Percentiles rank a stretch among this genome's conserved stretches.
phyloP scores from a whole-genome alignment of 2,888 invertebrate species.

The Reticulitermes lucifugus region DNA sequence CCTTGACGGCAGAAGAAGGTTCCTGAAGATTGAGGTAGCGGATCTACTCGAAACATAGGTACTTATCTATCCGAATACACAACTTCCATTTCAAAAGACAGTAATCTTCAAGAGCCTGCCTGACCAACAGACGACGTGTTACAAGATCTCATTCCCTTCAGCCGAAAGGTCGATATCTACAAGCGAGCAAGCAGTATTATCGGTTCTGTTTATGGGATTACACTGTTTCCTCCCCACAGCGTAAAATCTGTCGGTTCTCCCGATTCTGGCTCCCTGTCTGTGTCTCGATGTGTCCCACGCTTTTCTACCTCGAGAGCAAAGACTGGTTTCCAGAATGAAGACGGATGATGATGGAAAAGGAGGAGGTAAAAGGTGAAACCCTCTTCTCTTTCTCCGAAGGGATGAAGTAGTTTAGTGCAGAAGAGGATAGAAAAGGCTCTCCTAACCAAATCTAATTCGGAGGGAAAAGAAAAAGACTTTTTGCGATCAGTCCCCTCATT shows the following conservation, averaged over 20 bases:
- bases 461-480: slow-evolving; percentile 5
- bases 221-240: slow-evolving; percentile 1
- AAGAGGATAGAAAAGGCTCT: slow-evolving; percentile 4
- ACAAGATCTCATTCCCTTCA: neutral
- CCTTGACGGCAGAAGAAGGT: too few relatives aligned
- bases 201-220: slow-evolving; percentile 50
- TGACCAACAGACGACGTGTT: too few relatives aligned
- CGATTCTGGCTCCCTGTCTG: neutral
- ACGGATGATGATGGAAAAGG: slow-evolving; percentile 52
- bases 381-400: slow-evolving; percentile 9
- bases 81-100: too few relatives aligned
- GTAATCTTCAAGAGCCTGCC: too few relatives aligned
- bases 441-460: slow-evolving; percentile 50
- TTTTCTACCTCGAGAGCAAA: neutral
- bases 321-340: slow-evolving; percentile 49
- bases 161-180: neutral
- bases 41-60: too few relatives aligned
- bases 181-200: slow-evolving; percentile 43
- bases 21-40: too few relatives aligned
- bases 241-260: slow-evolving; percentile 17
- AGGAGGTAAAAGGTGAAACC: slow-evolving; percentile 45
- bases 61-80: too few relatives aligned
- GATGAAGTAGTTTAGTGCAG: neutral
- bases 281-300: neutral
- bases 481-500: slow-evolving; percentile 24